phyloP scores from a whole-genome alignment of 1,140 invertebrate genomes.

The Drosophila micromelanica region DNA sequence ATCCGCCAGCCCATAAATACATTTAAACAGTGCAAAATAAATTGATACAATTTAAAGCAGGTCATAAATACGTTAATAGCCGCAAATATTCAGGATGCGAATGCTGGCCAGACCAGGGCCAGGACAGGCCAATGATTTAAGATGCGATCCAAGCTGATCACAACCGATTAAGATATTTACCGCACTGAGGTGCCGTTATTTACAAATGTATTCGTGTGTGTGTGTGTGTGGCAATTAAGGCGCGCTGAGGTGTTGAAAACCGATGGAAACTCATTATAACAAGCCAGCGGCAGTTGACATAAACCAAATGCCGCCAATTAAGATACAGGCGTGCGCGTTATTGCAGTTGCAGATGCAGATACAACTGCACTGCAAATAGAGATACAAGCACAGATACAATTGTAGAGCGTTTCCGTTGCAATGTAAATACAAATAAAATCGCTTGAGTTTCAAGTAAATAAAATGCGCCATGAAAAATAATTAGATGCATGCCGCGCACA shows the following conservation, averaged over 20 bases:
- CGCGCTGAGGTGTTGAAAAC: constrained; percentile 68
- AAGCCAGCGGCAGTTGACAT: constrained; percentile 66
- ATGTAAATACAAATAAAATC: constrained; percentile 42
- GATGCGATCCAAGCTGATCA: constrained; percentile 44
- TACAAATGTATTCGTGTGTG: constrained; percentile 59
- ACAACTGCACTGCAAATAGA: not conserved
- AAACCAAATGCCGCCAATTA: constrained; percentile 79
- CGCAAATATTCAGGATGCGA: constrained; percentile 28
- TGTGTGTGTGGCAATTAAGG: constrained; percentile 59
- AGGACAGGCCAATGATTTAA: constrained; percentile 50
- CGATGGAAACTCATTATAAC: constrained; percentile 75
- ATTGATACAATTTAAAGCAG: constrained; percentile 58
- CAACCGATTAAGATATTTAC: constrained; percentile 75
- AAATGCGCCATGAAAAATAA: constrained; percentile 66
- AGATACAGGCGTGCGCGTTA: constrained; percentile 35
- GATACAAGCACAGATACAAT: constrained; percentile 13
- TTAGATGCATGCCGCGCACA: constrained; percentile 64
- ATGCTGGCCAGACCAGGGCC: not conserved
- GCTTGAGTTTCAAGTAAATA: constrained; percentile 67
- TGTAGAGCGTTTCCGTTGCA: constrained; percentile 43
- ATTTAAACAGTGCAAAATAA: constrained; percentile 55
- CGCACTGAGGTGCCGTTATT: constrained; percentile 33
- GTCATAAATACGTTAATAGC: constrained; percentile 33
- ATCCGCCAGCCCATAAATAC: constrained; percentile 62
- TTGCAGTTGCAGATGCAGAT: constrained; percentile 39